phyloP scores from a whole-genome alignment of 37 sponge, comb jelly and placozoan genomes.

The Ephydatia muelleri region DNA sequence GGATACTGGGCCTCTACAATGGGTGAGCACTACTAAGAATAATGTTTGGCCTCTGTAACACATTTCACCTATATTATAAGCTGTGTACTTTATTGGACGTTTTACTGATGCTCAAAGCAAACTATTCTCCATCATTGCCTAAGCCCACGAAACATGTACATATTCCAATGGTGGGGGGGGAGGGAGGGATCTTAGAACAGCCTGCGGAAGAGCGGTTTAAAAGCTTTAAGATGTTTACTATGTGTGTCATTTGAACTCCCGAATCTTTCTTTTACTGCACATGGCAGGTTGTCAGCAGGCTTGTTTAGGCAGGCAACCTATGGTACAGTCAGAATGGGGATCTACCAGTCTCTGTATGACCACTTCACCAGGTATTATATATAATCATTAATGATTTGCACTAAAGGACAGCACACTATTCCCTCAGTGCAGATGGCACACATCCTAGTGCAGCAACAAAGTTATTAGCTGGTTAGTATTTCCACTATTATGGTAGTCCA shows the following conservation, averaged over 20 bases:
- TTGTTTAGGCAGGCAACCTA: slow-evolving; percentile 79
- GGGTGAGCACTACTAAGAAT: slow-evolving; percentile 75
- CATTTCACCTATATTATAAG: too few relatives aligned
- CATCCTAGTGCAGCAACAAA: neutral
- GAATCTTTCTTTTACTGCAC: neutral
- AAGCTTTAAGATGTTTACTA: neutral
- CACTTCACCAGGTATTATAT: slow-evolving; percentile 31
- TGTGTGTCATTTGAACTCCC: neutral
- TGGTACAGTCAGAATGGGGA: slow-evolving; percentile 75
- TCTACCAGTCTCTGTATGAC: slow-evolving; percentile 73
- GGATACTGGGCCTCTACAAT: slow-evolving; percentile 63
- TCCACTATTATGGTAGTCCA: too few relatives aligned
- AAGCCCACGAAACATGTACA: too few relatives aligned
- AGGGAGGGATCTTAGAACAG: too few relatives aligned
- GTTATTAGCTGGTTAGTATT: too few relatives aligned
- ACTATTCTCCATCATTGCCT: too few relatives aligned
- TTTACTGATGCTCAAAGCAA: too few relatives aligned
- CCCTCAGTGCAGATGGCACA: slow-evolving; percentile 16
- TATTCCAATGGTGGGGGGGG: too few relatives aligned
- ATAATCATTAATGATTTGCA: neutral
- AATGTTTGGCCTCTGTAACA: neutral
- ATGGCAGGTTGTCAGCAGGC: slow-evolving; percentile 73
- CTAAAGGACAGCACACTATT: neutral
- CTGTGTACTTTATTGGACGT: too few relatives aligned
- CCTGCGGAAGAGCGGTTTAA: neutral